Conservation (phyloP, 2,113 vertebrate species). For the Pseudorectes ferrugineus region DNA sequence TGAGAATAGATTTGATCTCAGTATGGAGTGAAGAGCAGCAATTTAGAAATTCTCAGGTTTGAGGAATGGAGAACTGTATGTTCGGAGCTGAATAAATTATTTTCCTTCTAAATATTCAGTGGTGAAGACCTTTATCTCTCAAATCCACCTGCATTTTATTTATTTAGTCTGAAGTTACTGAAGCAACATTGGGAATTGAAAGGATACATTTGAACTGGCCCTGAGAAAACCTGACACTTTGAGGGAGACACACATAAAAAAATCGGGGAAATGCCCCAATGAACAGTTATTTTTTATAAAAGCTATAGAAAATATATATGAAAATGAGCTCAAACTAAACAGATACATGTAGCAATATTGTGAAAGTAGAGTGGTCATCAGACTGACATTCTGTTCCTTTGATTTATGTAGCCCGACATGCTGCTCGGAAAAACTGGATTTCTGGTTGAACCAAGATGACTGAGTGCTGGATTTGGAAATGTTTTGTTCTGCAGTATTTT, state of each 20-base stretch:
- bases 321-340: neutral
- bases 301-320: neutral
- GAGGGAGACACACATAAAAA: neutral
- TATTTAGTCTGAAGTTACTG: neutral
- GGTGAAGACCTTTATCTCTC: neutral
- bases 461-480: neutral
- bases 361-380: neutral
- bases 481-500: neutral
- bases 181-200: neutral
- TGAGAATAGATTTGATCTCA: neutral
- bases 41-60: neutral
- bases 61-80: neutral
- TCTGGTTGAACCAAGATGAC: neutral
- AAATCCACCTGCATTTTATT: neutral
- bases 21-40: neutral
- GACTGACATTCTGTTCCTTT: neutral
- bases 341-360: neutral
- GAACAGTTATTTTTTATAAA: neutral
- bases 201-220: neutral
- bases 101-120: neutral
- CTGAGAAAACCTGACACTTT: neutral
- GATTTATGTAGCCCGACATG: neutral
- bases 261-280: neutral
- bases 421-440: neutral
- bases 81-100: neutral